Evolutionary conservation across 2,797 vertebrate genomes (phyloP).

Genomic region (Pagetopsis macropterus): DNA sequence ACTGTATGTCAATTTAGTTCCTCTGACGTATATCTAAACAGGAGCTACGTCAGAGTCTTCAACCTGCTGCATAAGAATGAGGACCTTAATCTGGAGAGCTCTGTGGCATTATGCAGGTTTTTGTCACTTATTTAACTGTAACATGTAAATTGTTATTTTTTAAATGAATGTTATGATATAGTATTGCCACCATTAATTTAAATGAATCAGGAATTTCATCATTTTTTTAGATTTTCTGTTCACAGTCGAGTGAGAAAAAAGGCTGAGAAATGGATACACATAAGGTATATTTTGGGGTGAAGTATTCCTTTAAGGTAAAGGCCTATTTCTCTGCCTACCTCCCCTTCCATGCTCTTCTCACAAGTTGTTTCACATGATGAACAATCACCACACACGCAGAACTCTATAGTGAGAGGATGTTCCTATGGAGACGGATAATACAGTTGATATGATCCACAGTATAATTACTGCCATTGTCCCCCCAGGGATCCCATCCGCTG

Average conservation of each 20-base stretch:
- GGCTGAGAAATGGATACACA: too few relatives aligned
- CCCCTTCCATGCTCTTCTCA: conserved; percentile 4
- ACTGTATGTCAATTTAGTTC: conserved; percentile 32
- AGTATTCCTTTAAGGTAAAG: neutral
- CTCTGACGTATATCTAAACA: conserved; percentile 43
- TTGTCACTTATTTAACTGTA: neutral
- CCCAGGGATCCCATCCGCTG: conserved; percentile 37
- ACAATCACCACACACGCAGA: conserved; percentile 15
- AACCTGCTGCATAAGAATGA: neutral
- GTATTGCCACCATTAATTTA: too few relatives aligned
- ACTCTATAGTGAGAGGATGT: conserved; percentile 48
- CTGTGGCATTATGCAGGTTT: neutral
- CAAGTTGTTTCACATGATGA: conserved; percentile 39
- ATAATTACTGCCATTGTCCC: conserved; percentile 62
- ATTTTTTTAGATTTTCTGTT: too few relatives aligned
- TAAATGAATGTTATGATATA: too few relatives aligned
- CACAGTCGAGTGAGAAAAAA: too few relatives aligned
- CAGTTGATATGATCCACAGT: conserved; percentile 59
- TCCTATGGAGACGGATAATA: conserved; percentile 73
- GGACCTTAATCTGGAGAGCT: neutral
- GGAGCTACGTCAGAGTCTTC: conserved; percentile 18
- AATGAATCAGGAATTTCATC: too few relatives aligned
- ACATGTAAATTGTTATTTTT: too few relatives aligned
- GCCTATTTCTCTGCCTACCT: neutral
- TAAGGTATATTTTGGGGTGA: too few relatives aligned